These are phyloP conservation scores for Cyanistes caeruleus DNA, from an alignment of 2,113 vertebrate species.

Conservation along the genomic window DNA sequence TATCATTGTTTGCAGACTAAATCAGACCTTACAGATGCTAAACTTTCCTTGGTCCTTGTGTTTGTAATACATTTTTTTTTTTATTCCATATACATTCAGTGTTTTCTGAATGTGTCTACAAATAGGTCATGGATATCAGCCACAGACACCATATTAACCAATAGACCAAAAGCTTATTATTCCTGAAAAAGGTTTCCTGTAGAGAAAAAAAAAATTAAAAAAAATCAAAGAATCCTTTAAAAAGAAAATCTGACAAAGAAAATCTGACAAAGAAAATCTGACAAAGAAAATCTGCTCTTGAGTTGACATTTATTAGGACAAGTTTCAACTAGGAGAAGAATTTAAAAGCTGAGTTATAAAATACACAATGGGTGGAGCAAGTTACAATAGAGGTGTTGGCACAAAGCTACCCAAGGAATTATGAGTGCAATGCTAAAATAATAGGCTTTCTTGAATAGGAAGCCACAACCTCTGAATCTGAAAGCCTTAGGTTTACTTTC, in stretches of 20 bases:
- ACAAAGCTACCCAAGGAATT: not conserved
- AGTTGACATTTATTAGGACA: conserved; percentile 12
- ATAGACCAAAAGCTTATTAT: not conserved
- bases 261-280: not conserved
- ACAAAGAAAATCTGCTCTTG: not conserved
- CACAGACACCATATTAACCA: fast-evolving
- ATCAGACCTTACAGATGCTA: not conserved
- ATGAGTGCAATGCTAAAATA: conserved; percentile 9
- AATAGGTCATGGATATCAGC: not conserved
- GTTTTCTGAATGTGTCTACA: not conserved
- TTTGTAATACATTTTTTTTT: not conserved
- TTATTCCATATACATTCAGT: not conserved
- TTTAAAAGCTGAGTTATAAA: not conserved
- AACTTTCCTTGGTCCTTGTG: not conserved
- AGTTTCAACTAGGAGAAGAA: conserved; percentile 23
- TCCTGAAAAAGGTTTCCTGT: not conserved
- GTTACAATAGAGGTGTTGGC: conserved; percentile 11
- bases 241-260: not conserved
- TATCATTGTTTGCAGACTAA: not conserved
- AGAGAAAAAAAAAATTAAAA: not conserved
- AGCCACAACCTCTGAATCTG: not conserved
- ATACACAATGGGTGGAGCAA: not conserved
- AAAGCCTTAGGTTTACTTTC: conserved; percentile 13
- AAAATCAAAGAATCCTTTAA: not conserved
- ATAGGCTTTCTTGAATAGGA: not conserved